Evolutionary conservation across 92 coral and sea anemone genomes (phyloP), one percentile per base, ranked within the genome.

Genomic region (Siderastrea radians): DNA sequence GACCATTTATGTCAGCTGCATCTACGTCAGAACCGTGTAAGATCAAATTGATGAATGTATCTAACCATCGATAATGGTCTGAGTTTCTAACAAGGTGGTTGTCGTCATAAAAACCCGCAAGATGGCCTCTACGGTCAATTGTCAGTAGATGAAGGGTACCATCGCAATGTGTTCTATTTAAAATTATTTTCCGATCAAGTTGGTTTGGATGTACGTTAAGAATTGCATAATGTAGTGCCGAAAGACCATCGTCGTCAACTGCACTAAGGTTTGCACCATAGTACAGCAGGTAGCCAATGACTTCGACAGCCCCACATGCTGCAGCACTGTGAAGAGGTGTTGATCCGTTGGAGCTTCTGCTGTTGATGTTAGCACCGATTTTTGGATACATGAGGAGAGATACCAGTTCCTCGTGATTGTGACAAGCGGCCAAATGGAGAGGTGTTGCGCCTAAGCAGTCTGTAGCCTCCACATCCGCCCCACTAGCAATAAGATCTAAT

Each of bases 311-410:
- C 12, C 77, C 77, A 55, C 92, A 84, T 66, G 78, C 78, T 17
- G 91, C 90, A 26, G 95, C 88, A 54, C 83, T 83, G 55, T 89
- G 95, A 15, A 92, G 78, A 6, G 94, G 84, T 11, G 93, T 92
- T 13, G 93, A 92, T 1, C 93, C 95, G 11, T 92, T 92, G 1
- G 10, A 51, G 7, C 74, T 75, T 3, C 48, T 72, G 16, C 65
- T 16, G 60, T 68, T 65, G 16, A 90, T 59, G 9, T 83, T 47
- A 44, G 64, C 77, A 16, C 83, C 84, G 43, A 49, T 9, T 54
- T 44, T 10, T 14, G 66, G 1, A 50, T 4, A 68, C 5, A 48
- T 61, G 26, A 92, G 75, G n/a, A n/a, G n/a, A n/a, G n/a, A n/a
- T n/a, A n/a, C n/a, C n/a, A n/a, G n/a, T n/a, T n/a, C n/a, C n/a